Evolutionary conservation across 1,140 invertebrate genomes (phyloP), one percentile per base, ranked within the genome.

Genomic region (Harpegnathos saltator): DNA sequence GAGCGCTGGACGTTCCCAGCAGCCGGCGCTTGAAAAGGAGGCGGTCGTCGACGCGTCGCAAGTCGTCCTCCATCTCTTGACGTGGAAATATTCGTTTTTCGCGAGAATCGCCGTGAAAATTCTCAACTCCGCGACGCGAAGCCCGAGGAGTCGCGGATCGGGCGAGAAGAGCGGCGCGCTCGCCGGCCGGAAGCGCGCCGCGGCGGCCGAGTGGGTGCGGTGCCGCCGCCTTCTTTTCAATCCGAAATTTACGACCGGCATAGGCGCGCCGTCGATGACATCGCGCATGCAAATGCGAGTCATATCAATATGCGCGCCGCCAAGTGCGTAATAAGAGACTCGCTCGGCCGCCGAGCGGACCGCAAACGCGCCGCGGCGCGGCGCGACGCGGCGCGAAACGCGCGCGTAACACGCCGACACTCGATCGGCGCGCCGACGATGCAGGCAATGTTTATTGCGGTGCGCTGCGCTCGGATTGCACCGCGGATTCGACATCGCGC

Each of bases 321-420:
- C 73, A 84, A 86, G 82, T 81, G 82, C 56, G 82, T 86, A 89
- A 86, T 86, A 84, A 86, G 86, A 77, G 62, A 24, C 84, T 89
- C 72, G 81, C 44, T 89, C 81, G 77, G 58, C n/a, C 71, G 77
- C 44, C 38, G 38, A 44, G 38, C 38, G 9, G 11, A 11, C 38
- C 38, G 19, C 26, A 29, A 58, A 17, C 26, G 58, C 48, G 74
- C n/a, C 2, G 73, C 19, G 26, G 52, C 48, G 22, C 48, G 61
- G 54, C 54, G 54, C 54, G 54, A n/a, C 2, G 73, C 19, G 26
- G 52, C 48, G 22, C 48, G 61, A 33, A 33, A 33, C 52, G 54
- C 54, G 54, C 54, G 54, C 54, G 17, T 56, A 59, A 56, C 52
- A 50, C 52, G 56, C 24, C 19, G 59, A 33, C 59, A 62, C 48